Evolutionary conservation across 2,113 vertebrate species (phyloP).

Genomic region (Lagopus leucura): DNA sequence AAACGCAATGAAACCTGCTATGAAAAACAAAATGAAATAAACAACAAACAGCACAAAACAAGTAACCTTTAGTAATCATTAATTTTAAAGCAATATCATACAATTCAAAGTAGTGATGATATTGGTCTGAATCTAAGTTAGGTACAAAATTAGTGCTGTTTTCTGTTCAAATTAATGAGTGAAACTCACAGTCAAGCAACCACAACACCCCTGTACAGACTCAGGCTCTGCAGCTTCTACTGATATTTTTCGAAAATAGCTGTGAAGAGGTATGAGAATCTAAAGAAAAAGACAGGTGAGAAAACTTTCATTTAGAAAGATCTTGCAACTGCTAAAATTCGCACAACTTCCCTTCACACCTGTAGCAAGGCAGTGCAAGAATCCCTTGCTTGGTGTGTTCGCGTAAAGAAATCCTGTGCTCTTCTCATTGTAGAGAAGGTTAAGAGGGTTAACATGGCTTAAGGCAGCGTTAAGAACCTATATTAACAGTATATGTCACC

Average conservation of each 20-base stretch:
- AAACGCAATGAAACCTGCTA: not conserved
- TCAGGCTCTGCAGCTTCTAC: not conserved
- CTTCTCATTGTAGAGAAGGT: not conserved
- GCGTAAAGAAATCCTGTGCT: not conserved
- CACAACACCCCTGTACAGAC: not conserved
- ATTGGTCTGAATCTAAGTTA: not conserved
- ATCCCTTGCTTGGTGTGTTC: not conserved
- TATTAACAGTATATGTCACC: not conserved
- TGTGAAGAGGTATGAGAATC: not conserved
- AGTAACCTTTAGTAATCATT: not conserved
- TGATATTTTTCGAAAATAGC: not conserved
- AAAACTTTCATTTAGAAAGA: not conserved
- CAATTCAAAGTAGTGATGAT: not conserved
- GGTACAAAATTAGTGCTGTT: not conserved
- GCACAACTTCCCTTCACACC: not conserved
- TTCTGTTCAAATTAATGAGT: not conserved
- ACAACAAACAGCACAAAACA: not conserved
- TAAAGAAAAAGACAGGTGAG: not conserved
- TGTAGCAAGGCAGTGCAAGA: not conserved
- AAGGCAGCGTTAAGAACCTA: not conserved
- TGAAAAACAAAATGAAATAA: not conserved
- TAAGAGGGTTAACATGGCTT: not conserved
- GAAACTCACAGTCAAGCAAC: not conserved
- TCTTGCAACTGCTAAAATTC: not conserved
- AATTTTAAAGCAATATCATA: not conserved